Evolutionary conservation across 1,140 invertebrate genomes (phyloP).

Genomic region (Galendromus occidentalis): DNA sequence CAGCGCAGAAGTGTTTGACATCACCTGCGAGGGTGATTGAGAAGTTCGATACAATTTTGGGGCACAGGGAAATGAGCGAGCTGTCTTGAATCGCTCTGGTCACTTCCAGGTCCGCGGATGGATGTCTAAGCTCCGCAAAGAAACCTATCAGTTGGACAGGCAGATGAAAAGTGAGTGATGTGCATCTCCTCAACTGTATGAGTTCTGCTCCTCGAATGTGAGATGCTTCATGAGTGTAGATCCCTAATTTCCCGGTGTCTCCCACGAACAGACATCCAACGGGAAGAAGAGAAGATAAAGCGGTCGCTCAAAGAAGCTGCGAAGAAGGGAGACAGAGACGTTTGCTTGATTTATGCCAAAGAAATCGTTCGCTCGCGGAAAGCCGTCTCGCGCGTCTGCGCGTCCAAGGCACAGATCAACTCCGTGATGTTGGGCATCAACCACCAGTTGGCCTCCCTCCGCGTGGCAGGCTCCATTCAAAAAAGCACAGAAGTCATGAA

Average conservation of each 20-base stretch:
- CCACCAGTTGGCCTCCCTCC: constrained; percentile 73
- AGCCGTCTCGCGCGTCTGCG: constrained; percentile 71
- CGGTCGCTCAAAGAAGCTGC: constrained; percentile 81
- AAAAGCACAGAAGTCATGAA: constrained; percentile 93
- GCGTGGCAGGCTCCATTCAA: constrained; percentile 68
- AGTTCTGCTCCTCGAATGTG: not conserved
- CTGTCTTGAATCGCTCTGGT: too few species aligned
- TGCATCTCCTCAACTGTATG: not conserved
- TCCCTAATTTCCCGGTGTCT: constrained; percentile 5
- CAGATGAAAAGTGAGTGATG: constrained; percentile 55
- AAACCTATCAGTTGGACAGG: constrained; percentile 70
- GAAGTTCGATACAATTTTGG: too few species aligned
- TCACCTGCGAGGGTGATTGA: too few species aligned
- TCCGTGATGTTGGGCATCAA: constrained; percentile 95
- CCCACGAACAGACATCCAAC: constrained; percentile 49
- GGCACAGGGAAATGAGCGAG: too few species aligned
- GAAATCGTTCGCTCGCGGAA: constrained; percentile 78
- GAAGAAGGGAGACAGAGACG: constrained; percentile 82
- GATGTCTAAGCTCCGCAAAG: constrained; percentile 76
- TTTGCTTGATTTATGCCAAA: constrained; percentile 83
- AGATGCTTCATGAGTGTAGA: constrained; percentile 10
- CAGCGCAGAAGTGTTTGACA: too few species aligned
- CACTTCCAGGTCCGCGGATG: constrained; percentile 67
- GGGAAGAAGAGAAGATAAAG: constrained; percentile 94
- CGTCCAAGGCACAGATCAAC: constrained; percentile 91